A percentile compares a stretch with the other conserved stretches of the same genome.
Conservation (phyloP, 1,140 invertebrate genomes). For the Drosophila gunungcola region DNA sequence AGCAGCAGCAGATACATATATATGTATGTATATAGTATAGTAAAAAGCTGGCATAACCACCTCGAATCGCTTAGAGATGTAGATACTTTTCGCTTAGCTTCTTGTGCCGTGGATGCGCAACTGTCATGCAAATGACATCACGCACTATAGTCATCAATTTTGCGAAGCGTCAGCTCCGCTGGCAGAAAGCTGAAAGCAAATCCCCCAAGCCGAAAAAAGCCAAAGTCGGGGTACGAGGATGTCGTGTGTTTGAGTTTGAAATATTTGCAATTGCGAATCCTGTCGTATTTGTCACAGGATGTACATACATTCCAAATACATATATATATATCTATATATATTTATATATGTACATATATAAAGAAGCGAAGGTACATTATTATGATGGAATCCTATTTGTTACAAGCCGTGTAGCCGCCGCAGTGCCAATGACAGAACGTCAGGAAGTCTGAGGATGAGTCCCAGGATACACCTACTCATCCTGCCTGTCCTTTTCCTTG, state of each 20-base stretch:
- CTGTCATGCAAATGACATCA: slow-evolving; percentile 82
- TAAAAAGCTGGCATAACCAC: slow-evolving; percentile 9
- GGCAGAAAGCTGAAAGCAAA: slow-evolving; percentile 62
- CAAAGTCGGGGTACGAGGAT: slow-evolving; percentile 46
- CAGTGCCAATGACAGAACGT: slow-evolving; percentile 75
- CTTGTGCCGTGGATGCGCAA: slow-evolving; percentile 60
- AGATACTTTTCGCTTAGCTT: slow-evolving; percentile 47
- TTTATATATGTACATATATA: slow-evolving; percentile 25
- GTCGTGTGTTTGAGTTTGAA: slow-evolving; percentile 78
- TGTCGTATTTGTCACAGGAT: slow-evolving; percentile 79
- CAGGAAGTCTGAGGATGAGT: slow-evolving; percentile 20
- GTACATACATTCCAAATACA: slow-evolving; percentile 23
- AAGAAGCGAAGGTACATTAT: slow-evolving; percentile 57
- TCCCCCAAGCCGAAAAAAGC: slow-evolving; percentile 60
- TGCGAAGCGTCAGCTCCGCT: slow-evolving; percentile 27
- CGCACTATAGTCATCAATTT: slow-evolving; percentile 83
- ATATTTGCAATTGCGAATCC: slow-evolving; percentile 82
- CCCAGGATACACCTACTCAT: slow-evolving; percentile 35
- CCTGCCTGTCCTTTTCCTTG: slow-evolving; percentile 18
- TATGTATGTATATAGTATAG: background rate
- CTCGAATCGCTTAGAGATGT: slow-evolving; percentile 45
- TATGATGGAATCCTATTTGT: slow-evolving; percentile 84
- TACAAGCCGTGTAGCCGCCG: slow-evolving; percentile 64
- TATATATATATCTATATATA: slow-evolving; percentile 23
- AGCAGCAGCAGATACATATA: slow-evolving; percentile 4